Base-by-base conservation (phyloP, 2,888 invertebrate species). In the Lapara coniferarum region DNA sequence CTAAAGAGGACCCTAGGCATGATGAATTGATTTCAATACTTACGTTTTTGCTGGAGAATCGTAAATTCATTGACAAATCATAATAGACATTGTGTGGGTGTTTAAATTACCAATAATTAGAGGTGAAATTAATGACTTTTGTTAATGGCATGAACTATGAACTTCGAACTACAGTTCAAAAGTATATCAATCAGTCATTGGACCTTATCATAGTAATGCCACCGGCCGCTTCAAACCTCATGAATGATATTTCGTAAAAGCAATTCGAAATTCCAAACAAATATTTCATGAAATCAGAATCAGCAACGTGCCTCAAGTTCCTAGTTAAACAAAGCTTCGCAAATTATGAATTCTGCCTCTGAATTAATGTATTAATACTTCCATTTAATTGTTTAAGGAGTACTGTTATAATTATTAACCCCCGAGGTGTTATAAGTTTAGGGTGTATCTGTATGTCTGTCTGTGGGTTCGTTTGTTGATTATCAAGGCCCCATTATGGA, bases 111-210 rank as follows among this genome's bases (percentile, higher is more conserved):
- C 46, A 13, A 13, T 63, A 63, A 63, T 49, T 25, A 5, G 19
- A 63, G 63, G 46, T 19, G 16, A 19, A 63, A 63, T 19, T 63
- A 63, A 49, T 63, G 63, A 63, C 49, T 63, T 63, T 63, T 6
- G 63, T 49, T 63, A 19, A 63, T 63, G 63, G 46, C 16, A 63
- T 63, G 46, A 63, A 49, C 63, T 46, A 16, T 10, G 13, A 37
- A 37, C 57, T 55, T 55, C 55, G 19, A 8, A 10, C 10, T 12
- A 46, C 13, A 49, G 63, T 63, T 63, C 49, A 49, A 19, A 19
- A 46, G 46, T 13, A 63, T 63, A 63, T 63, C 63, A 63, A 63
- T 63, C 63, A 63, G 63, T 63, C 63, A 49, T 49, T 49, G 49
- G 63, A 49, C 19, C 49, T 49, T 63, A 63, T 49, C 49, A 49